Evolutionary conservation across 2,888 invertebrate species (phyloP).

Genomic region (Mycalesis mineus): DNA sequence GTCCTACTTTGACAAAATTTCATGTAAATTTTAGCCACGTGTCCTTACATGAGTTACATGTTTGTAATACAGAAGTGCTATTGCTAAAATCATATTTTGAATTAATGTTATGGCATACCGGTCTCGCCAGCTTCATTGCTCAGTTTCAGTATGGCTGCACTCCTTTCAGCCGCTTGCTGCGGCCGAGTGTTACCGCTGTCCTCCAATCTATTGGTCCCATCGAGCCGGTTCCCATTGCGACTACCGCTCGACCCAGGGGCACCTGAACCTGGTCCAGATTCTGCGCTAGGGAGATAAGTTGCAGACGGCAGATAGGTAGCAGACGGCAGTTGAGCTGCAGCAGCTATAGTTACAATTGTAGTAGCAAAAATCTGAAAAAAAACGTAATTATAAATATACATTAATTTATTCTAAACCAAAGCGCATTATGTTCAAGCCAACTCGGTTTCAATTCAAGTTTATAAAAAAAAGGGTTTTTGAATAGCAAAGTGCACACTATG

Average conservation of each 20-base stretch:
- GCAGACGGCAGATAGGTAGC: conserved; percentile 44
- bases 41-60: no score
- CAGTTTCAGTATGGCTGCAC: conserved; percentile 52
- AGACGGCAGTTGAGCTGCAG: conserved; percentile 53
- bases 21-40: no score
- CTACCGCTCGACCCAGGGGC: not conserved
- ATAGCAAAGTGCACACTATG: no score
- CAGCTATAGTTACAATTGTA: conserved; percentile 40
- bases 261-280: not conserved
- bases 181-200: conserved; percentile 40
- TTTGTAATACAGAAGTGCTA: no score
- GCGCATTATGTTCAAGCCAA: no score
- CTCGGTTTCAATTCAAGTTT: no score
- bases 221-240: not conserved
- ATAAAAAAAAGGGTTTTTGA: no score
- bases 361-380: conserved; percentile 44
- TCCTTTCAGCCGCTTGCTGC: conserved; percentile 54
- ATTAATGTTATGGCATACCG: conserved; percentile 37
- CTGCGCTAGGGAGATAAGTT: conserved; percentile 34
- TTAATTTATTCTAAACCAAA: no score
- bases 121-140: conserved; percentile 52
- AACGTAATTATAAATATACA: no score
- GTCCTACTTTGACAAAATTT: no score
- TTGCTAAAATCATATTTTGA: no score
- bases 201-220: conserved; percentile 1